phyloP scores from a whole-genome alignment of 92 coral and sea anemone genomes.

The Montipora capitata region DNA sequence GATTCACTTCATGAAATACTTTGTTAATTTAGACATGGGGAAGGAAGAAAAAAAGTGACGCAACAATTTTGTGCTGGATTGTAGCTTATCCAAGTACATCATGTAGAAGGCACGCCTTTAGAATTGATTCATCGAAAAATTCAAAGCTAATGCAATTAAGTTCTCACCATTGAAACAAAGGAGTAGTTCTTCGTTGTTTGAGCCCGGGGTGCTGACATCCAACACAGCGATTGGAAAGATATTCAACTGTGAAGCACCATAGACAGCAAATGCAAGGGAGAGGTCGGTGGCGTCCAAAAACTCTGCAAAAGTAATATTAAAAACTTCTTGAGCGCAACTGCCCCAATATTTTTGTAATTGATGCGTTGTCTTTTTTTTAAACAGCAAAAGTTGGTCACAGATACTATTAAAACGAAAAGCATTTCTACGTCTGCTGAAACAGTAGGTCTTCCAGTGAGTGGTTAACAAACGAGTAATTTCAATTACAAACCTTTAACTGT shows the following conservation, averaged over 20 bases:
- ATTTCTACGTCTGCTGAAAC: too few species aligned
- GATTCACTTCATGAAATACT: not conserved
- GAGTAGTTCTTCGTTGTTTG: conserved; percentile 81
- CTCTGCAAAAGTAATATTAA: conserved; percentile 57
- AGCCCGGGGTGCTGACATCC: conserved; percentile 80
- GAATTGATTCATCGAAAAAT: too few species aligned
- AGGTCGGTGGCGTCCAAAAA: conserved; percentile 93
- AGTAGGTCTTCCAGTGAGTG: too few species aligned
- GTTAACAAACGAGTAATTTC: not conserved
- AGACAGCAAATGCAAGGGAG: conserved; percentile 95
- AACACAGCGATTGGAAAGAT: conserved; percentile 95
- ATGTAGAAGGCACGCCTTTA: too few species aligned
- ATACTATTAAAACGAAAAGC: too few species aligned
- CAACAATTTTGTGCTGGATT: too few species aligned
- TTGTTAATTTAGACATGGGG: too few species aligned
- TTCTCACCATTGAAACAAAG: conserved; percentile 95
- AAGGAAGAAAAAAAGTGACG: too few species aligned
- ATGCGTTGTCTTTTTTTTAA: too few species aligned
- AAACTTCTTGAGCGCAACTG: not conserved
- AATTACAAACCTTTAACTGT: conserved; percentile 81
- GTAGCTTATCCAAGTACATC: too few species aligned
- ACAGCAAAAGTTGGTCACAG: too few species aligned
- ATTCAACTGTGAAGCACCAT: conserved; percentile 94
- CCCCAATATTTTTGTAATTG: not conserved
- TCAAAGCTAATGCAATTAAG: too few species aligned